Conservation (phyloP, 2,797 vertebrate genomes). For the Limnodromus scolopaceus region DNA sequence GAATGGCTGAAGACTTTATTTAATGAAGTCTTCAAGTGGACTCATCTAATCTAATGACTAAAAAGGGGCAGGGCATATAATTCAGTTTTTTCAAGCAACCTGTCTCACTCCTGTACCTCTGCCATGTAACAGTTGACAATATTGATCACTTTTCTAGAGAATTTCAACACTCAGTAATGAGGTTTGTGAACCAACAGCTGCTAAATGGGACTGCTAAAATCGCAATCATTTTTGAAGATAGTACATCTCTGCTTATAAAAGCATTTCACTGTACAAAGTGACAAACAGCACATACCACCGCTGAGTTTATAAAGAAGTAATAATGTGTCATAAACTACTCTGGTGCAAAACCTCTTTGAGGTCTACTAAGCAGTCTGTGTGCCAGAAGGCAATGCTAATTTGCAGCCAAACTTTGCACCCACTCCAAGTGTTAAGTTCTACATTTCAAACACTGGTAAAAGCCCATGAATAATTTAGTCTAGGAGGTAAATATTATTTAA, state of each 20-base stretch:
- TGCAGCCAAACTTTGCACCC: not conserved
- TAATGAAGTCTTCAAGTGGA: not conserved
- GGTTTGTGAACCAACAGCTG: not conserved
- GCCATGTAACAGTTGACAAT: not conserved
- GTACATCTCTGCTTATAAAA: not conserved
- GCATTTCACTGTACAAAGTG: not conserved
- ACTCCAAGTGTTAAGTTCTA: not conserved
- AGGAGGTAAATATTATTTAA: not conserved
- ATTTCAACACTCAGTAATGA: not conserved
- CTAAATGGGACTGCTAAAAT: not conserved
- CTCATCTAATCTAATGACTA: not conserved
- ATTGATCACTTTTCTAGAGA: not conserved
- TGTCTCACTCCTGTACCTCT: not conserved
- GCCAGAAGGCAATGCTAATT: not conserved
- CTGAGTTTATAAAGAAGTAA: not conserved
- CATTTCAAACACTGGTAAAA: not conserved
- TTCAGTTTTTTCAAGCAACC: not conserved
- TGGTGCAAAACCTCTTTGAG: not conserved
- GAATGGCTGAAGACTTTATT: not conserved
- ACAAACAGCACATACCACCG: not conserved
- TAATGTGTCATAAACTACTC: not conserved
- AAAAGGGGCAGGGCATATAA: not conserved
- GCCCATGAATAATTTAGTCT: not conserved
- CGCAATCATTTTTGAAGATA: not conserved
- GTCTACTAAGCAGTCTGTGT: not conserved